phyloP scores from a whole-genome alignment of 1,140 invertebrate species.

The Drosophila pectinifera region DNA sequence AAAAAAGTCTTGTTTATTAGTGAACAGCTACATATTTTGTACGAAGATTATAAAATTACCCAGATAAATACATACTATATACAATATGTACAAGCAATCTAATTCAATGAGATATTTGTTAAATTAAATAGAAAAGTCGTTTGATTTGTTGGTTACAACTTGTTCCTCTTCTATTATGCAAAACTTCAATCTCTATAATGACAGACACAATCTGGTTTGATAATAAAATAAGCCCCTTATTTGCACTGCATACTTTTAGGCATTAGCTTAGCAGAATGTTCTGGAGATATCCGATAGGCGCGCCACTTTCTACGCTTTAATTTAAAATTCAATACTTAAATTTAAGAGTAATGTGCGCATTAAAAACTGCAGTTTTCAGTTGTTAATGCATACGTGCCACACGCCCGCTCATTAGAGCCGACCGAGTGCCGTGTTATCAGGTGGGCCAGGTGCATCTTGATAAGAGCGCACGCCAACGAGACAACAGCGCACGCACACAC shows the following conservation, averaged over 20 bases:
- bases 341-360: not conserved
- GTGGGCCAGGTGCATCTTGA: conserved; percentile 72
- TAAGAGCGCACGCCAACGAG: conserved; percentile 38
- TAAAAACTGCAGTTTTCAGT: conserved; percentile 31
- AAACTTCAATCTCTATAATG: too few species aligned
- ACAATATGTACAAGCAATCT: too few species aligned
- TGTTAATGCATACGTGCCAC: conserved; percentile 18
- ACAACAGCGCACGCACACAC: conserved; percentile 15
- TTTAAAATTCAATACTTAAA: not conserved
- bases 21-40: too few species aligned
- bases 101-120: too few species aligned
- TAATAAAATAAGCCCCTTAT: too few species aligned
- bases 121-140: too few species aligned
- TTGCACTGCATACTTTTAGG: not conserved
- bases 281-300: not conserved
- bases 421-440: conserved; percentile 39
- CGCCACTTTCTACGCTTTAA: not conserved
- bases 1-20: too few species aligned
- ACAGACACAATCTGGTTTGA: too few species aligned
- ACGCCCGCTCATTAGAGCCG: conserved; percentile 62
- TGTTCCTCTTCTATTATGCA: too few species aligned
- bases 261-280: not conserved
- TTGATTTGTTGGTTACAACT: too few species aligned
- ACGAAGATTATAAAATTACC: too few species aligned
- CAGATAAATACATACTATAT: too few species aligned